phyloP scores from a whole-genome alignment of 1,140 invertebrate genomes.

The Brachionus asplanchnoidis region DNA sequence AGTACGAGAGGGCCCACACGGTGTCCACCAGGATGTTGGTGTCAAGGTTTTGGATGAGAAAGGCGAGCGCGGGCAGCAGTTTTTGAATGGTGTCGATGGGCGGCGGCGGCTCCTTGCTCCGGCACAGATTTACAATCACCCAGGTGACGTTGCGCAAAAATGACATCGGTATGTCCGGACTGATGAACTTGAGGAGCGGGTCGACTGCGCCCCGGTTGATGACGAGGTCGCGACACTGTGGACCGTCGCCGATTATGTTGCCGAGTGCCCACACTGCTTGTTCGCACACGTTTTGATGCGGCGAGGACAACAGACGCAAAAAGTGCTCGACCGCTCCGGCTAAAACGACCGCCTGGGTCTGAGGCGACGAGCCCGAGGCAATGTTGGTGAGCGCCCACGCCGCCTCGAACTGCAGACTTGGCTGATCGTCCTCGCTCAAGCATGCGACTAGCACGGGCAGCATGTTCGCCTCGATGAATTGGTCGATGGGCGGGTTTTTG shows the following conservation, averaged over 20 bases:
- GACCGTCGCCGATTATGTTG: constrained; percentile 93
- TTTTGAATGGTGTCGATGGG: constrained; percentile 71
- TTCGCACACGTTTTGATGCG: constrained; percentile 94
- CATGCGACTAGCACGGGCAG: constrained; percentile 86
- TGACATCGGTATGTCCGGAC: constrained; percentile 81
- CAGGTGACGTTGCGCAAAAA: constrained; percentile 94
- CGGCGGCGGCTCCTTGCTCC: constrained; percentile 73
- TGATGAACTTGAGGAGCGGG: constrained; percentile 81
- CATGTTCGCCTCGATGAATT: constrained; percentile 83
- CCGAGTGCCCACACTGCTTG: constrained; percentile 97
- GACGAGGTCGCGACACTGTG: constrained; percentile 79
- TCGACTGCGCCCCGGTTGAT: constrained; percentile 81
- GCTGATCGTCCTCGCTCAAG: constrained; percentile 76
- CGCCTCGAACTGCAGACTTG: constrained; percentile 92
- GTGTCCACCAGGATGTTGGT: constrained; percentile 95
- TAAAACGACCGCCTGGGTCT: constrained; percentile 61
- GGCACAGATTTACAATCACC: constrained; percentile 93
- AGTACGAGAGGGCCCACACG: constrained; percentile 96
- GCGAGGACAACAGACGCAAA: constrained; percentile 76
- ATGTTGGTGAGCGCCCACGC: constrained; percentile 99
- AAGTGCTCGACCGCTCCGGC: constrained; percentile 89
- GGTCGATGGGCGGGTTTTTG: constrained; percentile 96
- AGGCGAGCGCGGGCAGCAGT: constrained; percentile 85
- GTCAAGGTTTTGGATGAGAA: constrained; percentile 89
- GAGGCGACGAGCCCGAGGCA: constrained; percentile 87